Conservation (phyloP, 2,888 invertebrate species). For the Drosophila lacicola region DNA sequence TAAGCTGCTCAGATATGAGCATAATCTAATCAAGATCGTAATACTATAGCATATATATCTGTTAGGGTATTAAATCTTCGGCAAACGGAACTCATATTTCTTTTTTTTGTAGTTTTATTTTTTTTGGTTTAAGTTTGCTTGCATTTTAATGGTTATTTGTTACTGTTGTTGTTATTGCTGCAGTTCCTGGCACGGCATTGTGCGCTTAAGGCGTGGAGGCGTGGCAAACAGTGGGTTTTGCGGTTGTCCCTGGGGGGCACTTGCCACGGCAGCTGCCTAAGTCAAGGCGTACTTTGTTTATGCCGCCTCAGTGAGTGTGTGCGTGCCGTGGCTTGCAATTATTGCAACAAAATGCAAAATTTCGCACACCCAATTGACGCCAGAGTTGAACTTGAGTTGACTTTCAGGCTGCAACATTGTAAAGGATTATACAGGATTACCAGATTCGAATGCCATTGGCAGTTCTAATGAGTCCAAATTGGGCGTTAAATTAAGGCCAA, state of each 20-base stretch:
- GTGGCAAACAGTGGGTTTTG: not conserved
- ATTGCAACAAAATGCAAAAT: slow-evolving; percentile 25
- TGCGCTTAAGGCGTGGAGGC: slow-evolving; percentile 55
- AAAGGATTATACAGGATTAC: not conserved
- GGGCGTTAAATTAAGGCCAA: not conserved
- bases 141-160: slow-evolving; percentile 46
- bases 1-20: too few species aligned
- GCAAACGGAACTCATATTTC: not conserved
- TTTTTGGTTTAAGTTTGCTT: slow-evolving; percentile 24
- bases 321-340: slow-evolving; percentile 31
- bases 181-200: slow-evolving; percentile 65
- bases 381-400: slow-evolving; percentile 20
- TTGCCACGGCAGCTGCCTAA: slow-evolving; percentile 13
- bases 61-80: not conserved
- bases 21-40: too few species aligned
- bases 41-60: not conserved
- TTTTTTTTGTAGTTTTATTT: not conserved
- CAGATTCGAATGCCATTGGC: not conserved
- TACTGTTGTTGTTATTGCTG: slow-evolving; percentile 22
- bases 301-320: not conserved
- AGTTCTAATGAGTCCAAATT: slow-evolving; percentile 4
- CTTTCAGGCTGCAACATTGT: not conserved
- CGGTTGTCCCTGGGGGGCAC: not conserved
- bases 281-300: slow-evolving; percentile 14
- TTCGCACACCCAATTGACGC: slow-evolving; percentile 25